Percentiles rank a stretch among this genome's conserved stretches.
phyloP scores from a whole-genome alignment of 2,113 vertebrate genomes.

The Sturnira hondurensis region DNA sequence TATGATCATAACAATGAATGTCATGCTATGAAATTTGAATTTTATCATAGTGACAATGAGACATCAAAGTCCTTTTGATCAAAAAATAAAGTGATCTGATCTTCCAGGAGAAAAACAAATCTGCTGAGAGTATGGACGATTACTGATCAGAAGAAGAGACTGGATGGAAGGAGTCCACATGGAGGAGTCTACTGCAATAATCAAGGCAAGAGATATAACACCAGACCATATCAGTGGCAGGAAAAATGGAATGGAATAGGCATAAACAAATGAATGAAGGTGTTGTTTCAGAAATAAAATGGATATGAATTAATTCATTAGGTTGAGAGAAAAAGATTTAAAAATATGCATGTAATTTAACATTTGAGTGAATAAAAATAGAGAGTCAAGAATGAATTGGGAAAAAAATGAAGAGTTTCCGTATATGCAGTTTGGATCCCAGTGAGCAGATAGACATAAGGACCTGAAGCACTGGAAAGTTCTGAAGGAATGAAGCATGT shows the following conservation, averaged over 20 bases:
- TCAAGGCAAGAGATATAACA: neutral
- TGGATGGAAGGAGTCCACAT: neutral
- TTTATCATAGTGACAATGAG: neutral
- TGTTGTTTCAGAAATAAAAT: neutral
- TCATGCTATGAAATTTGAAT: slow-evolving; percentile 5
- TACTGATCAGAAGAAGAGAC: neutral
- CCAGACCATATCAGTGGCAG: neutral
- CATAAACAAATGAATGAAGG: neutral
- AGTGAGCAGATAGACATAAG: neutral
- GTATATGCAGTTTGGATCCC: neutral
- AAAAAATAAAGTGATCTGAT: neutral
- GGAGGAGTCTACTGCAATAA: neutral
- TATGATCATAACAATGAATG: neutral
- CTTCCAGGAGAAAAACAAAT: neutral
- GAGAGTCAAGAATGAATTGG: neutral
- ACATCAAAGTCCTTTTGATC: neutral
- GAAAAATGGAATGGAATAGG: neutral
- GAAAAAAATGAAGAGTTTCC: neutral
- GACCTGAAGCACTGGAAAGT: neutral
- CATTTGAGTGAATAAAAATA: neutral
- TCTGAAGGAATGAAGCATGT: neutral
- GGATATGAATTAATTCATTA: neutral
- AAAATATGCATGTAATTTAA: neutral
- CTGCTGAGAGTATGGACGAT: neutral
- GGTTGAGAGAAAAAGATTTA: neutral